Percentiles rank a stretch among this genome's conserved stretches.
Evolutionary conservation across 2,113 vertebrate genomes (phyloP).

Genomic region (Zingel zingel): DNA sequence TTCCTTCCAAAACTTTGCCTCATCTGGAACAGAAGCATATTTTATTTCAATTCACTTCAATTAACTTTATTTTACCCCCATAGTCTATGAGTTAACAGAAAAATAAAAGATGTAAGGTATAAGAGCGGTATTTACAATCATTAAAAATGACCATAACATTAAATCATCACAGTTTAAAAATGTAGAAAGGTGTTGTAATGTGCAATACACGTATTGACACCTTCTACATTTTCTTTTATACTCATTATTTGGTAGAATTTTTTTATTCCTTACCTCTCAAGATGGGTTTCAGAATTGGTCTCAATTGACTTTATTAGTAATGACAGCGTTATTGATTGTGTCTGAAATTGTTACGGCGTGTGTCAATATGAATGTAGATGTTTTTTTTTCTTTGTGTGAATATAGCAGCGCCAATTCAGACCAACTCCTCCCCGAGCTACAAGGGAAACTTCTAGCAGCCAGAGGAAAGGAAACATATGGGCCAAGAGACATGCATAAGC

Average conservation of each 20-base stretch:
- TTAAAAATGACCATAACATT: not conserved
- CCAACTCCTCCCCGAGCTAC: not conserved
- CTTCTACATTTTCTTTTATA: not conserved
- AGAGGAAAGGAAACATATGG: slow-evolving; percentile 17
- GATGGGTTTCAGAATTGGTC: not conserved
- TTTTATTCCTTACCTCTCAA: not conserved
- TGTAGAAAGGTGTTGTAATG: not conserved
- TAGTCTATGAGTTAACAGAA: not conserved
- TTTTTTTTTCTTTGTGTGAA: not conserved
- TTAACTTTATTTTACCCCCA: not conserved
- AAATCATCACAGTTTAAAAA: not conserved
- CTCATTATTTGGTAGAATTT: not conserved
- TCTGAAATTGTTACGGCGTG: not conserved
- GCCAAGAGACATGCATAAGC: slow-evolving; percentile 25
- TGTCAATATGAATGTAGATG: not conserved
- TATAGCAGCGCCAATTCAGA: not conserved
- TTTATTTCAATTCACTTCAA: slow-evolving; percentile 4
- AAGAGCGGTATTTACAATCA: not conserved
- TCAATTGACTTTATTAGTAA: not conserved
- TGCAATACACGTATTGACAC: not conserved
- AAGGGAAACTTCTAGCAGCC: not conserved
- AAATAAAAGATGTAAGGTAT: not conserved
- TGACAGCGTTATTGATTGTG: not conserved
- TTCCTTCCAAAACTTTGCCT: slow-evolving; percentile 7
- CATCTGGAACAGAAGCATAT: not conserved